Conservation (phyloP, 2,888 invertebrate genomes). For the Tiphia femorata region DNA sequence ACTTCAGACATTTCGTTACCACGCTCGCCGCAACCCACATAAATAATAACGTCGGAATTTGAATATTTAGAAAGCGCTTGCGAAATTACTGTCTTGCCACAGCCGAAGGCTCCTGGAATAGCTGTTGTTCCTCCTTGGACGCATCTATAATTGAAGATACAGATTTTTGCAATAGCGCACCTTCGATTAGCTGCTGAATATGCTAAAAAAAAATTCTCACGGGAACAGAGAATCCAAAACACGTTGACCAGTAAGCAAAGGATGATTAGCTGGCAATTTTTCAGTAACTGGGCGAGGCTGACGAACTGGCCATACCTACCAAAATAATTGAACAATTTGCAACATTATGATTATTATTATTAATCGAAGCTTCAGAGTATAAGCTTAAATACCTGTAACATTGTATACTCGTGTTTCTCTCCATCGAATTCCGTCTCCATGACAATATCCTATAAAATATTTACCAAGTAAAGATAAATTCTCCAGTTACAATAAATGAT, state of each 20-base stretch:
- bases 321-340: constrained; percentile 3
- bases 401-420: constrained; percentile 89
- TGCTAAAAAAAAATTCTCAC: constrained; percentile 70
- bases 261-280: constrained; percentile 98
- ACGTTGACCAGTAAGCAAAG: constrained; percentile 97
- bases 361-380: not conserved
- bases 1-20: constrained; percentile 99
- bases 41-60: constrained; percentile 99
- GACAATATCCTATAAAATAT: constrained; percentile 85
- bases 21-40: constrained; percentile 99
- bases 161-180: not conserved
- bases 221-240: constrained; percentile 99
- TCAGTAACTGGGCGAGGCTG: constrained; percentile 97
- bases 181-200: not conserved
- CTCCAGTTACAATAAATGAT: not conserved
- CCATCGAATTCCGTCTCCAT: constrained; percentile 99
- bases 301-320: constrained; percentile 95
- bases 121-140: constrained; percentile 99
- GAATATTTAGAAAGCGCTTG: constrained; percentile 99
- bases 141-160: constrained; percentile 74
- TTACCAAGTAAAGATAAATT: not conserved
- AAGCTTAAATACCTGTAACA: constrained; percentile 84
- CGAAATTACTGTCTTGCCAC: constrained; percentile 99
- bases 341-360: not conserved
- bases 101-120: constrained; percentile 99